phyloP scores from a whole-genome alignment of 2,888 invertebrate species.

The Torymus aiolomorphi region DNA sequence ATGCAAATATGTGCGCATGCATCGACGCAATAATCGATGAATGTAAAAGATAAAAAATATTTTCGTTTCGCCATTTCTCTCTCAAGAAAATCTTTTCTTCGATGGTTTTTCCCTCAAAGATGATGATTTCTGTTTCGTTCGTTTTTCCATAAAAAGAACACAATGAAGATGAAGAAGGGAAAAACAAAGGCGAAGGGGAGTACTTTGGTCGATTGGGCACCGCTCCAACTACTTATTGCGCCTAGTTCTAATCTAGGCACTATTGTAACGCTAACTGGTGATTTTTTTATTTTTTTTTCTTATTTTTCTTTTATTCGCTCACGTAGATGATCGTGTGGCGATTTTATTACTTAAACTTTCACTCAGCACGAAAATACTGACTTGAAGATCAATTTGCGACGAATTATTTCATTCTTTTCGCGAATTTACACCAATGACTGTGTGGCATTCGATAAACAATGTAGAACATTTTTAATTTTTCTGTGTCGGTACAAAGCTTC shows the following conservation, averaged over 20 bases:
- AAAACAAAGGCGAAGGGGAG: neutral
- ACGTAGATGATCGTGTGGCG: neutral
- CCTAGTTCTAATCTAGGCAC: conserved; percentile 52
- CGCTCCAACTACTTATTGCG: conserved; percentile 36
- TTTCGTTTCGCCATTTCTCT: conserved; percentile 52
- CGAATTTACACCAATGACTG: too few species aligned
- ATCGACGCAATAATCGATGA: conserved; percentile 34
- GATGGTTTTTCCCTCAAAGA: neutral
- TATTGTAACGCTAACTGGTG: conserved; percentile 36
- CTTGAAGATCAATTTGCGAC: too few species aligned
- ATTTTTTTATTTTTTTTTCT: conserved; percentile 15
- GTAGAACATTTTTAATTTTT: too few species aligned
- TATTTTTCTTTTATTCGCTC: conserved; percentile 14
- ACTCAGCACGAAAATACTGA: too few species aligned
- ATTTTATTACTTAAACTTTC: neutral
- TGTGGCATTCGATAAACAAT: too few species aligned
- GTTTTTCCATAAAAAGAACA: conserved; percentile 7
- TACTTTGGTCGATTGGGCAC: conserved; percentile 40
- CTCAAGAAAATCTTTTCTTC: neutral
- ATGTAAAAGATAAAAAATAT: conserved; percentile 60
- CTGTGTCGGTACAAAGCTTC: too few species aligned
- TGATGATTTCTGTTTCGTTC: neutral
- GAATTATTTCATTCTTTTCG: too few species aligned
- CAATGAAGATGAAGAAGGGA: conserved; percentile 8
- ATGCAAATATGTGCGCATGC: conserved; percentile 50